Base-by-base conservation (phyloP, 2,888 invertebrate species). In the Lepidocyrtinus sp. region DNA sequence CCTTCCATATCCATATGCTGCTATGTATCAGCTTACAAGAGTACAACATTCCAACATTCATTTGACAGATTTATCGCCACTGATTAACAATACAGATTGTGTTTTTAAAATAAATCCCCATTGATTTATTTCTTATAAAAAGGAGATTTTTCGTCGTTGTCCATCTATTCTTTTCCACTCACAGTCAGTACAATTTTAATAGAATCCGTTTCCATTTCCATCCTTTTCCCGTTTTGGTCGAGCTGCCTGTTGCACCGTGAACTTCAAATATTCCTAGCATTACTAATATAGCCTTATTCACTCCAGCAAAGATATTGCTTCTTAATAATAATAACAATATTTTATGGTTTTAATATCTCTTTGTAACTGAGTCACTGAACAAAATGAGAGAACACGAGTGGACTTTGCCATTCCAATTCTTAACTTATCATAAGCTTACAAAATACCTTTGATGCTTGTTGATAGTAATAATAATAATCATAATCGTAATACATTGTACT, bases 101-200 rank as follows among this genome's bases (percentile, higher is more conserved):
- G 87, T 86, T 87, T 86, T 87, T 85, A 85, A 87, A 87, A 86
- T 87, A 87, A 87, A 87, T 87, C 87, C 87, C 86, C 86, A 87
- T 87, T 87, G 87, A 87, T 87, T 87, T 87, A 87, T 87, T 87
- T 87, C 87, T 82, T 86, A 86, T 87, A 86, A 86, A 85, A 85
- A 82, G 79, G 76, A 82, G 83, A 77, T 74, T 82, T 78, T 73
- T 81, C 76, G 79, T 36, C 68, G 2, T 68, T 45, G 62, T 24
- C 73, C 50, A 55, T 81, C 71, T 70, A 65, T 63, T n/a, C 63
- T 45, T 22, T 61, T 61, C 61, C 19, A 9, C 12, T 26, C 17
- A 63, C 17, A 26, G 46, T 67, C 45, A 67, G 19, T 46, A n/a
- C 59, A 59, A 22, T 21, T 59, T 59, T 59, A 59, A 59, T 59